phyloP scores from a whole-genome alignment of 2,888 invertebrate genomes.

The Synanthedon andrenaeformis region DNA sequence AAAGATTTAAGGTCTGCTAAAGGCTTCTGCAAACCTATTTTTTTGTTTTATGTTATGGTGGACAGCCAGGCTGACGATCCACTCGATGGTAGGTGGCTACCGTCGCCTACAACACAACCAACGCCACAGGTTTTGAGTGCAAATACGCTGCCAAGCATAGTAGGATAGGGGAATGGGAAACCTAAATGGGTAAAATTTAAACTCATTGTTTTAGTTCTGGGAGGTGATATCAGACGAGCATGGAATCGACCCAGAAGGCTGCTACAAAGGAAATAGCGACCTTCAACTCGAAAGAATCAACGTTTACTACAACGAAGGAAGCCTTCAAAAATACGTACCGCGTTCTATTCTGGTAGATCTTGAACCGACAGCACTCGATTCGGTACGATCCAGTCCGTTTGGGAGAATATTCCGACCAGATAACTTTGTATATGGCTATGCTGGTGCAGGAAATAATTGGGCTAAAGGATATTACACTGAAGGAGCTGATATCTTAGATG shows the following conservation, averaged over 20 bases:
- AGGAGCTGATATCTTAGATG: slow-evolving; percentile 73
- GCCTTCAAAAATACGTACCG: slow-evolving; percentile 42
- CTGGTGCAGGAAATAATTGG: slow-evolving; percentile 72
- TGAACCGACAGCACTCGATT: slow-evolving; percentile 69
- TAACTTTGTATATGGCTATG: slow-evolving; percentile 74
- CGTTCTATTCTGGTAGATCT: slow-evolving; percentile 48
- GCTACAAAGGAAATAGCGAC: slow-evolving; percentile 75
- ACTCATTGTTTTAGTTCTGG: slow-evolving; percentile 55
- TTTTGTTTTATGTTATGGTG: not conserved
- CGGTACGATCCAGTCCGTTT: slow-evolving; percentile 72
- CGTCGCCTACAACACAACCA: too few species aligned
- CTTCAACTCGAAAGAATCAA: slow-evolving; percentile 80
- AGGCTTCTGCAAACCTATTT: too few species aligned
- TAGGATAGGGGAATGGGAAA: not conserved
- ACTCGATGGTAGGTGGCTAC: too few species aligned
- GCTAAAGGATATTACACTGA: slow-evolving; percentile 78
- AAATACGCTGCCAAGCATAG: too few species aligned
- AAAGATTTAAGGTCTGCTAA: too few species aligned
- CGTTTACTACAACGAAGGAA: slow-evolving; percentile 80
- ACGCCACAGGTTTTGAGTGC: too few species aligned
- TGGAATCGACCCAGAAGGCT: slow-evolving; percentile 68
- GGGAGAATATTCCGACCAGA: slow-evolving; percentile 79
- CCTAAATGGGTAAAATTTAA: not conserved
- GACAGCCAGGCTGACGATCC: not conserved
- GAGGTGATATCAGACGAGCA: slow-evolving; percentile 76